phyloP scores from a whole-genome alignment of 2,888 invertebrate genomes.

The Cordilura impudica region DNA sequence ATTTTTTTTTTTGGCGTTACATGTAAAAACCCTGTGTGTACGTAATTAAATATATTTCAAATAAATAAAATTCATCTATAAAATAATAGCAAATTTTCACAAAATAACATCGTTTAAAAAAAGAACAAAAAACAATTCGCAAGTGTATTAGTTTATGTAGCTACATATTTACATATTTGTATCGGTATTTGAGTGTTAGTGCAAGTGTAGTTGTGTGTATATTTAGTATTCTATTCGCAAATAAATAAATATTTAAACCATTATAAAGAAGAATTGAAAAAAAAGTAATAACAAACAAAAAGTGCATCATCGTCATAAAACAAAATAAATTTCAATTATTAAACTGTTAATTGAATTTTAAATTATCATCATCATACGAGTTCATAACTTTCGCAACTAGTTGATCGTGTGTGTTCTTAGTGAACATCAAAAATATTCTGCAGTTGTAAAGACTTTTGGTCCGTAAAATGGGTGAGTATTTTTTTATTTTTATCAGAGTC shows the following conservation, averaged over 20 bases:
- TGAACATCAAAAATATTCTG: slow-evolving; percentile 3
- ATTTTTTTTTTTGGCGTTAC: too few species aligned
- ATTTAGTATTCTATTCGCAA: neutral
- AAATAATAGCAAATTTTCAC: neutral
- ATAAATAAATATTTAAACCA: neutral
- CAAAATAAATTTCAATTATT: slow-evolving; percentile 54
- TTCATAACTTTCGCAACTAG: slow-evolving; percentile 4
- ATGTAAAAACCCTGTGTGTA: neutral
- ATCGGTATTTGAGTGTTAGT: neutral
- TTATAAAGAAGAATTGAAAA: neutral
- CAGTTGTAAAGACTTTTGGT: neutral
- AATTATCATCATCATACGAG: neutral
- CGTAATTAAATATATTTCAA: neutral
- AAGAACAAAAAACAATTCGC: neutral
- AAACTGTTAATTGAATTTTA: slow-evolving; percentile 56
- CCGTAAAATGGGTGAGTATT: slow-evolving; percentile 15
- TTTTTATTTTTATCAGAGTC: neutral
- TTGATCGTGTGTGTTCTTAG: neutral
- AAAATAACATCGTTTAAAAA: neutral
- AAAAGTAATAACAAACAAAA: neutral
- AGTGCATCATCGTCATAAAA: neutral
- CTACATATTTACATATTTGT: neutral
- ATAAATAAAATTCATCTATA: neutral
- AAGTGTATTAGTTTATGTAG: neutral
- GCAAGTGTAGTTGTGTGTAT: neutral